Evolutionary conservation across 2,888 invertebrate genomes (phyloP).

Genomic region (Andrena praecox): DNA sequence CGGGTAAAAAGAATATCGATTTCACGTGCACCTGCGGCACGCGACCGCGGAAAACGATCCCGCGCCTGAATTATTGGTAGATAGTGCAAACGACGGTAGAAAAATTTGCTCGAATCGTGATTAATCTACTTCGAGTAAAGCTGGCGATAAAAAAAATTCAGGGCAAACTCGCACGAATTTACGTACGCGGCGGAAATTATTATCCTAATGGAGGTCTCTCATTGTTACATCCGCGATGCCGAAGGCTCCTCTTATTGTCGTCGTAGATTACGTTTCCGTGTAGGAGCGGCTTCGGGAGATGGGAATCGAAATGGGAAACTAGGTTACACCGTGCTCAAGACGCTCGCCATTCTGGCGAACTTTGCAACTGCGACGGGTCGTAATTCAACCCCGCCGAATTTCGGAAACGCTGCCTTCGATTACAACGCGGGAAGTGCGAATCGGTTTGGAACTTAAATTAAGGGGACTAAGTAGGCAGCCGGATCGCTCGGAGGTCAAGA

Average conservation of each 20-base stretch:
- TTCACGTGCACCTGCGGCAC: constrained; percentile 16
- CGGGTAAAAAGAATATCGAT: constrained; percentile 47
- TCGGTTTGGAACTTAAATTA: neutral
- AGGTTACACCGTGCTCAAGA: constrained; percentile 40
- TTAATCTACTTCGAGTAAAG: too few relatives aligned
- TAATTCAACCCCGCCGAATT: constrained; percentile 18
- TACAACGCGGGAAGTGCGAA: neutral
- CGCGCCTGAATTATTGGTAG: constrained; percentile 15
- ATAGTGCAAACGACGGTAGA: neutral
- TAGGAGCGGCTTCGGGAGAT: constrained; percentile 34
- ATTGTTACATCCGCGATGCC: constrained; percentile 32
- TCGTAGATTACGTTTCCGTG: constrained; percentile 51
- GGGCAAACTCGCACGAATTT: constrained; percentile 29
- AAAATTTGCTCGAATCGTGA: too few relatives aligned
- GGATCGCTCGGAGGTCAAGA: too few relatives aligned
- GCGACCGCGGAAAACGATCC: constrained; percentile 21
- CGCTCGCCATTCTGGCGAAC: constrained; percentile 33
- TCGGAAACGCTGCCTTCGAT: constrained; percentile 12
- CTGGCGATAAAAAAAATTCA: neutral
- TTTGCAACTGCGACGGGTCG: constrained; percentile 35
- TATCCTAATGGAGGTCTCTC: constrained; percentile 50
- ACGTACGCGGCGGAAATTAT: constrained; percentile 29
- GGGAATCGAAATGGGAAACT: constrained; percentile 53
- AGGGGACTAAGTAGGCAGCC: too few relatives aligned
- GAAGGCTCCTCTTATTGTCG: constrained; percentile 46